These are phyloP conservation scores for Cynopterus brachyotis DNA, from an alignment of 2,113 vertebrate genomes.

Conservation along the genomic window DNA sequence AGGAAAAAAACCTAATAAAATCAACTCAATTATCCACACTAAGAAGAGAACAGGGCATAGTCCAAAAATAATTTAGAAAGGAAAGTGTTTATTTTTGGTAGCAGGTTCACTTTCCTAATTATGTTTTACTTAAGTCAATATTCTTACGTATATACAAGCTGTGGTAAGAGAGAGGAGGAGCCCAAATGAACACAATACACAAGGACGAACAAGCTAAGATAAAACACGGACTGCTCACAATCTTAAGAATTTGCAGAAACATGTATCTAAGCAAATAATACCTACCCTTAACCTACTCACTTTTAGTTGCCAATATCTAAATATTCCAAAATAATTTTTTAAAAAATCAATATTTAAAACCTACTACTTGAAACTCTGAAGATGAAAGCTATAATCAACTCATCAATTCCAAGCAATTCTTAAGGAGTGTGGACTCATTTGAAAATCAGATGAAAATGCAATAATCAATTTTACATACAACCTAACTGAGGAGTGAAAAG, in stretches of 20 bases:
- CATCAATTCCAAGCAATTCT: background rate
- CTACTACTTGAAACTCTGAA: background rate
- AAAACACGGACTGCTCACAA: background rate
- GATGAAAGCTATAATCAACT: background rate
- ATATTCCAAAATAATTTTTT: background rate
- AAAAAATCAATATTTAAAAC: background rate
- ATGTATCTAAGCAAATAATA: background rate
- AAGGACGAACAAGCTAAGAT: background rate
- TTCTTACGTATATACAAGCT: background rate
- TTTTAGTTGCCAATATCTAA: background rate
- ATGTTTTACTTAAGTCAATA: constrained; percentile 47
- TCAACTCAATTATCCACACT: constrained; percentile 19
- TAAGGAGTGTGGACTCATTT: background rate
- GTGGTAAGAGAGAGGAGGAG: background rate
- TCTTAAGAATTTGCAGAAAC: background rate
- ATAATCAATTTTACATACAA: constrained; percentile 14
- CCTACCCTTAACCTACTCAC: background rate
- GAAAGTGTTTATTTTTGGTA: constrained; percentile 37
- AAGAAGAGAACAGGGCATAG: background rate
- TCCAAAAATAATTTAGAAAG: constrained; percentile 51
- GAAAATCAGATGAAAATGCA: constrained; percentile 26
- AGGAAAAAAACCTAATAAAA: background rate
- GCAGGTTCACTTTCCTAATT: constrained; percentile 53
- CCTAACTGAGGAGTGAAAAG: background rate
- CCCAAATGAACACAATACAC: background rate